Base-by-base conservation (phyloP, 2,888 invertebrate species). In the Acronicta alni region DNA sequence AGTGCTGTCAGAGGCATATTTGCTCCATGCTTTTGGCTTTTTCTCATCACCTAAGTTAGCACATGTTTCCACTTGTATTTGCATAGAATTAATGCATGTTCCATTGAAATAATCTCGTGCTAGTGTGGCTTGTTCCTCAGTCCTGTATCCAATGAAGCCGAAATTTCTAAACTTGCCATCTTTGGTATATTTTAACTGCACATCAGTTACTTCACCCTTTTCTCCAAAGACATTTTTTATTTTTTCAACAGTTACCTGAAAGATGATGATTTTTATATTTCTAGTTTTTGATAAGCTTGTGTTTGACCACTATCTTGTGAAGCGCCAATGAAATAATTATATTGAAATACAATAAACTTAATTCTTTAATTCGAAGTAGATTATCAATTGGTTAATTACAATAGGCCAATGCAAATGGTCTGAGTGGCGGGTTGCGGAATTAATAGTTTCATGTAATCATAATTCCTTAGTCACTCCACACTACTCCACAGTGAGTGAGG, bases 1-100 rank as follows among this genome's bases (percentile, higher is more conserved):
- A 58, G 96, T 95, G 85, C 97, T 97, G 61, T 98, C 98, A 37
- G 95, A 87, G 0, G 98, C 96, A 93, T 99, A 97, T 93, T 98
- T 98, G 87, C 98, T 99, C 98, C 99, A 99, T 0, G 99, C 96
- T 88, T 97, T 96, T 1, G 98, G 98, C 87, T 99, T 99, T 51
- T 95, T 95, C 41, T 95, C 89, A 73, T 93, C 95, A 77, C 97
- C 97, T 76, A 97, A 90, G 51, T 95, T 91, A 2, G 96, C 95
- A 85, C 97, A 97, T 3, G 93, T 86, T 86, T 98, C 96, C 0
- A 99, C 98, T 75, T 95, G 94, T 64, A 99, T 97, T 91, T 96
- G 97, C 81, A 96, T 96, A 1, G 98, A 97, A 74, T 97, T 97
- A 51, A 99, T 96, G 84, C 96, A 99, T 2, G 97, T 96, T 59